Evolutionary conservation across 2,113 vertebrate species (phyloP), one percentile per base, ranked within the genome.

Genomic region (Calyptommatus sinebrachiatus): DNA sequence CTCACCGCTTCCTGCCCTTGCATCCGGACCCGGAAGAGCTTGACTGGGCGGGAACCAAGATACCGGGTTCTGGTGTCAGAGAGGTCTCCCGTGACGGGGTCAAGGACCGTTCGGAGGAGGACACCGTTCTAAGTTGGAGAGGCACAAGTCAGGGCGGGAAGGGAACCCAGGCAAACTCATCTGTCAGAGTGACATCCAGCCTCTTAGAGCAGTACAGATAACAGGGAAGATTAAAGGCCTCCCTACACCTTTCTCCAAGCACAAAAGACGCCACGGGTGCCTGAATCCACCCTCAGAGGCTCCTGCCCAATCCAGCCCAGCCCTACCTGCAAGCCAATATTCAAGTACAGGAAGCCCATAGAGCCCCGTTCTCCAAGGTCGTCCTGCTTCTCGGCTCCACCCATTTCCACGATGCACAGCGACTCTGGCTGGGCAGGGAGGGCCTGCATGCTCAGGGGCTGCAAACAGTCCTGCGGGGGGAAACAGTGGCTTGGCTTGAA

Each of bases 1-100:
- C 98, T 92, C 94, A 99, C 98, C 80, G 98, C 98, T 88, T 99
- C 98, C n/a, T 99, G 98, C 81, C 97, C 98, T 93, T 99, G 98
- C 98, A 99, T 99, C 78, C 97, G 92, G 84, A 99, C 98, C 73
- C 98, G 94, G 88, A 99, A 99, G 76, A 99, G 97, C 71, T 99
- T 99, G 89, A 99, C 98, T 0, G 98, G 98, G 66, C 98, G 95
- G 0, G 98, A 99, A 1, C 98, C 98, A 7, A 99, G 91, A 84
- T 99, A 99, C 6, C 98, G 93, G 67, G 98, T 99, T 72, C 98
- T 96, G 71, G 98, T 99, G 53, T 99, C 98, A 0, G 98, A 99
- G 22, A 99, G 92, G 77, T 99, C 98, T 0, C 98, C 98, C 0
- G 98, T 99, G 46, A 99, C 97, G 3, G 98, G 98, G 74, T 99